Evolutionary conservation across 2,888 invertebrate genomes (phyloP).

Genomic region (Lumbricus terrestris): DNA sequence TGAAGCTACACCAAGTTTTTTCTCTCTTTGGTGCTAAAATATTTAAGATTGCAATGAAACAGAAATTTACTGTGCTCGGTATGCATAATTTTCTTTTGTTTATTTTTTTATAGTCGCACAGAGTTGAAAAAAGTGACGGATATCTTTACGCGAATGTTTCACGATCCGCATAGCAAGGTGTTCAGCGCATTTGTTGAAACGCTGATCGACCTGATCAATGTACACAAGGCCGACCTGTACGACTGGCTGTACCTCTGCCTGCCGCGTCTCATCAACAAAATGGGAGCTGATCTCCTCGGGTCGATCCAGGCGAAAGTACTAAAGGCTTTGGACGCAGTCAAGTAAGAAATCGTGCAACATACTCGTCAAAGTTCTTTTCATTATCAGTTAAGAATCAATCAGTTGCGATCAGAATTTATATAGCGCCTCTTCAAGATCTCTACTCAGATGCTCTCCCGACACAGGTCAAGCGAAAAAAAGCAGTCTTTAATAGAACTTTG

Average conservation of each 20-base stretch:
- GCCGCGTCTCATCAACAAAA: slow-evolving; percentile 81
- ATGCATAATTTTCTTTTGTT: background rate
- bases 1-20: no score
- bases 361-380: background rate
- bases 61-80: background rate
- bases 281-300: slow-evolving; percentile 85
- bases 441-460: no score
- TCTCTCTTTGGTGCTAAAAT: background rate
- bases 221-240: slow-evolving; percentile 81
- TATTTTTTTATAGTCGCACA: slow-evolving; percentile 47
- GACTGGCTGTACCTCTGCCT: slow-evolving; percentile 92
- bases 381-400: no score
- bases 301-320: slow-evolving; percentile 85
- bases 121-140: slow-evolving; percentile 83
- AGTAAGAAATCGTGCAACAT: slow-evolving; percentile 42
- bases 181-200: slow-evolving; percentile 90
- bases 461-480: no score
- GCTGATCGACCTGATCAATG: slow-evolving; percentile 81
- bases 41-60: background rate
- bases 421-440: no score
- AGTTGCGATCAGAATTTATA: no score
- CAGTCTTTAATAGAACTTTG: no score
- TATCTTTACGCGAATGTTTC: slow-evolving; percentile 92
- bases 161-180: slow-evolving; percentile 92
- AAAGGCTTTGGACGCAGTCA: slow-evolving; percentile 54